phyloP scores from a whole-genome alignment of 2,888 invertebrate genomes.

The Sialis lutaria region DNA sequence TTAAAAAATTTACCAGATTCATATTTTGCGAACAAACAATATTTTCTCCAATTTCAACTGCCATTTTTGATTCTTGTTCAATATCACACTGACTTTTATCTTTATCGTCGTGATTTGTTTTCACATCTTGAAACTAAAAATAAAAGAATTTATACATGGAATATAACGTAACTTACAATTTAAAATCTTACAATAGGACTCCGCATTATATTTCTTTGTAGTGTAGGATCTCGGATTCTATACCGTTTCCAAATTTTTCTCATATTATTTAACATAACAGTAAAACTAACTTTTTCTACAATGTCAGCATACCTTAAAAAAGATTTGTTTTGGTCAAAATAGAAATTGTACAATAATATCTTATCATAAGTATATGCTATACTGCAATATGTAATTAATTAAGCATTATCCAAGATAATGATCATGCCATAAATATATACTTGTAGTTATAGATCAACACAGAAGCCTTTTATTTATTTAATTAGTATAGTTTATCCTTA shows the following conservation, averaged over 20 bases:
- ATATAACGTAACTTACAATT: neutral
- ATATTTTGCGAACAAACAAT: constrained; percentile 1
- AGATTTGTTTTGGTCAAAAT: neutral
- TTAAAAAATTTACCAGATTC: constrained; percentile 1
- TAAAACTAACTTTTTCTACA: constrained; percentile 6
- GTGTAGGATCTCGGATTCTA: constrained; percentile 2
- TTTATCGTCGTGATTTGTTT: neutral
- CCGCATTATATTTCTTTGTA: constrained; percentile 4
- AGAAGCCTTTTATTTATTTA: too few species aligned
- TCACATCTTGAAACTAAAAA: neutral
- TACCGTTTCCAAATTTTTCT: constrained; percentile 5
- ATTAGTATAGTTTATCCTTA: neutral
- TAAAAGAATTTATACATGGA: neutral
- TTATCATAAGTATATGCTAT: too few species aligned
- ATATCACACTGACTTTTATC: neutral
- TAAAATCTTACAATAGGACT: constrained; percentile 1
- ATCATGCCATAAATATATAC: neutral
- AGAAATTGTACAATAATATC: too few species aligned
- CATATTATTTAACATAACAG: constrained; percentile 6
- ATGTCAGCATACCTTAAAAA: constrained; percentile 2
- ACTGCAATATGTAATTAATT: too few species aligned
- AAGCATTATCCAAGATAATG: neutral
- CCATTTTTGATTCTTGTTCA: constrained; percentile 2
- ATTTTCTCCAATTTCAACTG: constrained; percentile 4
- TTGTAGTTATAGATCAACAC: neutral